phyloP scores from a whole-genome alignment of 23 tunicate species.

The Ascidia mentula region DNA sequence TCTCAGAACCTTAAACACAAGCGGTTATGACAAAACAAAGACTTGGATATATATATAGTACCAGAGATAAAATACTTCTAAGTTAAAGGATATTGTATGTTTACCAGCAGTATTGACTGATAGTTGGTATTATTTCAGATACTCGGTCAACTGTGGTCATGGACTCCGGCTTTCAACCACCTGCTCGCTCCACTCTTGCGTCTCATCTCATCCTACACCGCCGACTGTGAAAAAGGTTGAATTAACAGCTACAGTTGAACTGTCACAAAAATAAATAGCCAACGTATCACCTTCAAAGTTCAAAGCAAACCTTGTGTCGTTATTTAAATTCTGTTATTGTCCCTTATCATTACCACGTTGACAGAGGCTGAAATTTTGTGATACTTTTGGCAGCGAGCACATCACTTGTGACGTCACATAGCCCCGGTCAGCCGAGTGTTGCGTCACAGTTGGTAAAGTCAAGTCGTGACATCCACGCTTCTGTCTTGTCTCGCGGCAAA shows the following conservation, averaged over 20 bases:
- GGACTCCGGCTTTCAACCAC: slow-evolving; percentile 28
- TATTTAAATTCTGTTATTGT: no score
- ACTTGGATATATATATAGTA: no score
- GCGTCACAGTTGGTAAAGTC: slow-evolving; percentile 25
- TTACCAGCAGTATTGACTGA: neutral
- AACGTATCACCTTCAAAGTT: no score
- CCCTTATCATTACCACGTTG: no score
- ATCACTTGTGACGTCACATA: neutral
- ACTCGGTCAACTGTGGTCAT: slow-evolving; percentile 37
- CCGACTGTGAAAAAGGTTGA: slow-evolving; percentile 60
- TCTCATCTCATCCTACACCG: slow-evolving; percentile 35
- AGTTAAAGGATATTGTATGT: no score
- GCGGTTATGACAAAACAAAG: no score
- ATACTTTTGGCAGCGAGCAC: slow-evolving; percentile 2
- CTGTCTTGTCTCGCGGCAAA: slow-evolving; percentile 33
- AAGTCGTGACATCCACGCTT: slow-evolving; percentile 50
- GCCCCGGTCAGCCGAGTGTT: slow-evolving; percentile 42
- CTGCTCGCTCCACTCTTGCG: slow-evolving; percentile 19
- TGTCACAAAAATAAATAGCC: neutral
- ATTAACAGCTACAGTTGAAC: no score
- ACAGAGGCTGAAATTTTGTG: no score
- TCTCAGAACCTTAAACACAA: no score
- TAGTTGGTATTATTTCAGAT: slow-evolving; percentile 10
- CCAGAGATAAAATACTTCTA: no score
- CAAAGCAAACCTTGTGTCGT: no score